phyloP scores from a whole-genome alignment of 1,140 invertebrate genomes.

The Drosophila nikananu region DNA sequence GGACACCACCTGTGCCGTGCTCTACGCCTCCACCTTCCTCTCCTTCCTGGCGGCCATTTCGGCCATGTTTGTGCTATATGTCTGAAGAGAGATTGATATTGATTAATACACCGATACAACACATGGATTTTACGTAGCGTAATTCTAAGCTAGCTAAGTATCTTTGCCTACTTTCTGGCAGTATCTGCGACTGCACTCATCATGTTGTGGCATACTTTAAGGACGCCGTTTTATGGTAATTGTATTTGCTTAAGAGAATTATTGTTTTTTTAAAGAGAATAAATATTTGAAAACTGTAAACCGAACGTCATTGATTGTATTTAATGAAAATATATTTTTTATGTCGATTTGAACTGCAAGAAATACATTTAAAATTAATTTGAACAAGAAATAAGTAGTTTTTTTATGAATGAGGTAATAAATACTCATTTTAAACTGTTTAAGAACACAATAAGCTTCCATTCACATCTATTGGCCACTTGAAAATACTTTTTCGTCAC shows the following conservation, averaged over 20 bases:
- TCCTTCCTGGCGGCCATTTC: constrained; percentile 90
- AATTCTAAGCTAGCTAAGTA: constrained; percentile 16
- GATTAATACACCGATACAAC: background rate
- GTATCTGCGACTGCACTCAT: constrained; percentile 34
- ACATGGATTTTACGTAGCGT: constrained; percentile 28
- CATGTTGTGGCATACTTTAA: constrained; percentile 53
- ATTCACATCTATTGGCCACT: background rate
- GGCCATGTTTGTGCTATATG: constrained; percentile 91
- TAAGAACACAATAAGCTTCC: background rate
- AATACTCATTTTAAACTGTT: background rate
- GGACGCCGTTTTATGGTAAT: background rate
- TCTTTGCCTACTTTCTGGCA: constrained; percentile 59
- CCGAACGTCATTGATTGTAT: no score
- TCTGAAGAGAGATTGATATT: constrained; percentile 83
- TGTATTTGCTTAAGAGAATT: constrained; percentile 4
- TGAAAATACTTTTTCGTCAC: constrained; percentile 7
- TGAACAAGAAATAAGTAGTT: background rate
- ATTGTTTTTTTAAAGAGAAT: constrained; percentile 1
- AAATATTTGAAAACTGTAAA: background rate
- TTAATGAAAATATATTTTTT: background rate
- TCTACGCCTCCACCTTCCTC: constrained; percentile 89
- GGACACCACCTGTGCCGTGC: constrained; percentile 90
- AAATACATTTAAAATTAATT: background rate
- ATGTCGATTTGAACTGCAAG: background rate
- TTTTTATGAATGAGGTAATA: background rate